A percentile compares a stretch with the other conserved stretches of the same genome.
These are phyloP conservation scores for Perizoma flavofasciatum DNA, from an alignment of 2,888 invertebrate species.

Conservation along the genomic window DNA sequence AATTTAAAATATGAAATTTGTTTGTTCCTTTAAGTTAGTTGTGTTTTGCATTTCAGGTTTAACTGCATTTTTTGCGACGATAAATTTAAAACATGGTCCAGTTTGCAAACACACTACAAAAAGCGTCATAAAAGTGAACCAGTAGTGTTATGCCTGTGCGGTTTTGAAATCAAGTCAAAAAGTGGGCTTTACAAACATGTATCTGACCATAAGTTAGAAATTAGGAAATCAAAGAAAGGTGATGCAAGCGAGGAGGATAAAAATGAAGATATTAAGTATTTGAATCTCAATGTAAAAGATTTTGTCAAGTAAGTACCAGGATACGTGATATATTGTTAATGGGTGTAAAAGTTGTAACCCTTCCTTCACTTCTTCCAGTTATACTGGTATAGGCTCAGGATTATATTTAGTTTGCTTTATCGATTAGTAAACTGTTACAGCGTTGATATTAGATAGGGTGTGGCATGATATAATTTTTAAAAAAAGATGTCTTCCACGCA, in stretches of 20 bases:
- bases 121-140: slow-evolving; percentile 65
- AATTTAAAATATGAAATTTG: no score
- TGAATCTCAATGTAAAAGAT: slow-evolving; percentile 65
- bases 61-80: slow-evolving; percentile 64
- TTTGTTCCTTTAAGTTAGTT: no score
- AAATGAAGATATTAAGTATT: slow-evolving; percentile 54
- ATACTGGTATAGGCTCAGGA: no score
- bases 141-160: slow-evolving; percentile 66
- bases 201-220: slow-evolving; percentile 66
- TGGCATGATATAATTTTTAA: no score
- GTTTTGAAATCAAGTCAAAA: slow-evolving; percentile 67
- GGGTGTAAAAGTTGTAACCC: no score
- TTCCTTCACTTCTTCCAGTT: no score
- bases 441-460: no score
- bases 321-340: no score
- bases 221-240: slow-evolving; percentile 53
- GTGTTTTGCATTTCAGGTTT: slow-evolving; percentile 52
- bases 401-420: no score
- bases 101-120: slow-evolving; percentile 58
- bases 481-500: no score
- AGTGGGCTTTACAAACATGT: slow-evolving; percentile 74
- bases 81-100: slow-evolving; percentile 62
- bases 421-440: no score
- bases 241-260: slow-evolving; percentile 43
- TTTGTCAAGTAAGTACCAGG: slow-evolving; percentile 64